phyloP scores from a whole-genome alignment of 2,797 vertebrate genomes.

The Anableps anableps region DNA sequence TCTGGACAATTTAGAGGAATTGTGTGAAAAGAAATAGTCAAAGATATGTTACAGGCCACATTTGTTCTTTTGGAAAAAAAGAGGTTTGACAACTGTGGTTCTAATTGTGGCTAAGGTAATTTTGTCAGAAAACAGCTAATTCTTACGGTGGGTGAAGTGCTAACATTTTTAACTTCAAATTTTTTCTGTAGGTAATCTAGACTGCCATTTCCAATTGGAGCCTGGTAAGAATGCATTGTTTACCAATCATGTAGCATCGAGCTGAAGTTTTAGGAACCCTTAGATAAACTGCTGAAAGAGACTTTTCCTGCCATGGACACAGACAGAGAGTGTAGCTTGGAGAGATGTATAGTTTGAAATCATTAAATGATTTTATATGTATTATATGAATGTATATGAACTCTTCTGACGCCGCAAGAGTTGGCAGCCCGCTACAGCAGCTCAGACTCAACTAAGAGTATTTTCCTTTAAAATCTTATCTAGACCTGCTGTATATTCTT shows the following conservation, averaged over 20 bases:
- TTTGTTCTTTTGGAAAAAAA: not conserved
- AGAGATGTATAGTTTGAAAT: not conserved
- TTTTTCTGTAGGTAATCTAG: not conserved
- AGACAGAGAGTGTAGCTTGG: not conserved
- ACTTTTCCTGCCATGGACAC: not conserved
- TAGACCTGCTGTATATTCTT: no score
- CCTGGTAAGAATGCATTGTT: not conserved
- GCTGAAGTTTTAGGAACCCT: not conserved
- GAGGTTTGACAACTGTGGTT: not conserved
- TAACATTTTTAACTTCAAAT: not conserved
- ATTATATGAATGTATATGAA: no score
- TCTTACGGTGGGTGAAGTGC: not conserved
- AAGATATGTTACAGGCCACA: not conserved
- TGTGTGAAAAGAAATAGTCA: not conserved
- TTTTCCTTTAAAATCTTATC: no score
- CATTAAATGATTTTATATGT: no score
- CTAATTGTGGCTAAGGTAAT: not conserved
- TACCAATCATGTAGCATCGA: not conserved
- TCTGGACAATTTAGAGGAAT: not conserved
- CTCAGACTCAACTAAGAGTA: no score
- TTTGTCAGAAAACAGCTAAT: not conserved
- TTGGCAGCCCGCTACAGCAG: no score
- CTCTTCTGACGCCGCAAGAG: no score
- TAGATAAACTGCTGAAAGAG: not conserved
- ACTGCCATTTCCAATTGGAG: not conserved